Evolutionary conservation across 2,797 vertebrate species (phyloP).

Genomic region (Squalus acanthias): DNA sequence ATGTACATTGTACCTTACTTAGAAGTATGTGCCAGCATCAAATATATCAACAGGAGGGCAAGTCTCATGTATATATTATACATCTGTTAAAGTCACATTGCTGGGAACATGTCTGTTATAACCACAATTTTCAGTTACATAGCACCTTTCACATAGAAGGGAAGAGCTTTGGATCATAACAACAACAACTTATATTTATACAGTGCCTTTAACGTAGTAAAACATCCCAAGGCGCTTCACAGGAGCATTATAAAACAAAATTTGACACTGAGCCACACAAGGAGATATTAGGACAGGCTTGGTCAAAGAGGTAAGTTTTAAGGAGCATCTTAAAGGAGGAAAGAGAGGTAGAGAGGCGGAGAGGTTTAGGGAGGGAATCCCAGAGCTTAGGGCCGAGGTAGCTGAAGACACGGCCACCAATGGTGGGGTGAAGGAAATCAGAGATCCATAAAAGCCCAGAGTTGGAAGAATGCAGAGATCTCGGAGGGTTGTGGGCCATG

Average conservation of each 20-base stretch:
- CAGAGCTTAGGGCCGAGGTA: neutral
- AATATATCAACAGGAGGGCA: neutral
- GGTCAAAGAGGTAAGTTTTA: neutral
- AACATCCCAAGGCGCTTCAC: neutral
- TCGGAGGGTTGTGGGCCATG: too few relatives aligned
- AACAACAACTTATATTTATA: neutral
- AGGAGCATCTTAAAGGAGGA: neutral
- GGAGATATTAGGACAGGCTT: neutral
- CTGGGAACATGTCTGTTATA: neutral
- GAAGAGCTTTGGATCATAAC: too few relatives aligned
- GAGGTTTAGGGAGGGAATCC: neutral
- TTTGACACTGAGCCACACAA: neutral
- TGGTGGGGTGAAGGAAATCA: neutral
- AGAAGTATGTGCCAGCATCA: neutral
- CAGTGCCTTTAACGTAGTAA: neutral
- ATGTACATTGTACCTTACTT: slow-evolving; percentile 5
- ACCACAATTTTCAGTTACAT: neutral
- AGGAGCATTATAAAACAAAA: neutral
- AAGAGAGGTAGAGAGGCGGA: too few relatives aligned
- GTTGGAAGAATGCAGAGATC: neutral
- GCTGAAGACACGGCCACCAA: neutral
- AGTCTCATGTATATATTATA: neutral
- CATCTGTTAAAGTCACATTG: neutral
- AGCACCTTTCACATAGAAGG: neutral
- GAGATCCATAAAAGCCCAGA: neutral